phyloP scores from a whole-genome alignment of 2,888 invertebrate genomes.

The Torymus aiolomorphi region DNA sequence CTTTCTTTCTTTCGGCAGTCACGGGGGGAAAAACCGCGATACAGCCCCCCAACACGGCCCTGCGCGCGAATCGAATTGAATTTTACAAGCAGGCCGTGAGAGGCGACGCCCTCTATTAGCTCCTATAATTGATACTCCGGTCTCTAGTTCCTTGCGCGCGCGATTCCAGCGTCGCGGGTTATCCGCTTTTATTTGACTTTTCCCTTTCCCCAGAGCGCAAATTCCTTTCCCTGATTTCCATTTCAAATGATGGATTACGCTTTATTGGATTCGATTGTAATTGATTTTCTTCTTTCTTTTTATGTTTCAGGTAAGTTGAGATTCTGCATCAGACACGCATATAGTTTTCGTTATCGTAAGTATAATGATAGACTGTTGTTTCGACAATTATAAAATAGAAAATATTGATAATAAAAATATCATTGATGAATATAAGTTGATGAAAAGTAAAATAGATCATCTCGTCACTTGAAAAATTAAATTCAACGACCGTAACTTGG shows the following conservation, averaged over 20 bases:
- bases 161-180: slow-evolving; percentile 18
- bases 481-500: too few relatives aligned
- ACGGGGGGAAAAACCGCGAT: slow-evolving; percentile 45
- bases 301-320: slow-evolving; percentile 68
- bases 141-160: not conserved
- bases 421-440: too few relatives aligned
- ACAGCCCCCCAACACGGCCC: slow-evolving; percentile 31
- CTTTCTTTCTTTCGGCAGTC: slow-evolving; percentile 40
- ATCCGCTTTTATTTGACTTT: slow-evolving; percentile 38
- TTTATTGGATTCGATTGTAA: slow-evolving; percentile 39
- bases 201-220: not conserved
- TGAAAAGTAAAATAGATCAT: too few relatives aligned
- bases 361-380: not conserved
- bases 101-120: slow-evolving; percentile 63
- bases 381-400: too few relatives aligned
- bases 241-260: slow-evolving; percentile 51
- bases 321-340: not conserved
- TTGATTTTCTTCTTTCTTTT: slow-evolving; percentile 41
- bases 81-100: slow-evolving; percentile 62
- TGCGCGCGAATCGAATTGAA: slow-evolving; percentile 63
- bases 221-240: slow-evolving; percentile 25
- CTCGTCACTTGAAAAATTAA: too few relatives aligned
- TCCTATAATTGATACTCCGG: slow-evolving; percentile 55
- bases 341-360: slow-evolving; percentile 1
- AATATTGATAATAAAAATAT: too few relatives aligned